Conservation (phyloP, 2,888 invertebrate species). For the Anorthoa munda region DNA sequence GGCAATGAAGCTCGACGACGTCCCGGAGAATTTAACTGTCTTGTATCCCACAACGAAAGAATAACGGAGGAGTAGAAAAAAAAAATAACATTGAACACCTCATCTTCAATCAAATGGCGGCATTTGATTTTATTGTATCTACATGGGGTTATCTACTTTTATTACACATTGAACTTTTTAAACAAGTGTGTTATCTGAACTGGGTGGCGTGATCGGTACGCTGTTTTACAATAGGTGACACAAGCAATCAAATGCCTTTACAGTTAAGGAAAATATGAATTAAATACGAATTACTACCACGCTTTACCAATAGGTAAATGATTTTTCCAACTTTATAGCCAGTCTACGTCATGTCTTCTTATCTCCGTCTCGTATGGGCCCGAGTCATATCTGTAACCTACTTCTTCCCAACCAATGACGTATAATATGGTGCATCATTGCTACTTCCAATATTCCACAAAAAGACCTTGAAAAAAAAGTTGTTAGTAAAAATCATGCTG, state of each 20-base stretch:
- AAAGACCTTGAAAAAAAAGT: background rate
- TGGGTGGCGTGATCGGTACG: constrained; percentile 48
- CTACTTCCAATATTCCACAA: no score
- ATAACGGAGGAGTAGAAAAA: no score
- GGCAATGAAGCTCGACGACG: no score
- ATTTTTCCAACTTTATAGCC: background rate
- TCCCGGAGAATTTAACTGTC: no score
- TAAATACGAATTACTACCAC: background rate
- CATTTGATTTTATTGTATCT: background rate
- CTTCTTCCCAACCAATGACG: no score
- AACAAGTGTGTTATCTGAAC: constrained; percentile 43
- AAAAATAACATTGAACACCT: constrained; percentile 16
- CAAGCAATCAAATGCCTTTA: background rate
- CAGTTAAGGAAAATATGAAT: constrained; percentile 8
- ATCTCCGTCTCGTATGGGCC: background rate
- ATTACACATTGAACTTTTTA: constrained; percentile 29
- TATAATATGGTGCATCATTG: no score
- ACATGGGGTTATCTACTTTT: constrained; percentile 44
- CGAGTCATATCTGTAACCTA: background rate
- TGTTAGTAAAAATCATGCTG: no score
- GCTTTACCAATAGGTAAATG: background rate
- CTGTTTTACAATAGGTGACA: constrained; percentile 5
- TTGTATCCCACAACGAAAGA: no score
- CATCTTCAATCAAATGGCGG: constrained; percentile 1
- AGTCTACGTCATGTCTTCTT: background rate